phyloP scores from a whole-genome alignment of 2,888 invertebrate genomes.

The Pocota personata region DNA sequence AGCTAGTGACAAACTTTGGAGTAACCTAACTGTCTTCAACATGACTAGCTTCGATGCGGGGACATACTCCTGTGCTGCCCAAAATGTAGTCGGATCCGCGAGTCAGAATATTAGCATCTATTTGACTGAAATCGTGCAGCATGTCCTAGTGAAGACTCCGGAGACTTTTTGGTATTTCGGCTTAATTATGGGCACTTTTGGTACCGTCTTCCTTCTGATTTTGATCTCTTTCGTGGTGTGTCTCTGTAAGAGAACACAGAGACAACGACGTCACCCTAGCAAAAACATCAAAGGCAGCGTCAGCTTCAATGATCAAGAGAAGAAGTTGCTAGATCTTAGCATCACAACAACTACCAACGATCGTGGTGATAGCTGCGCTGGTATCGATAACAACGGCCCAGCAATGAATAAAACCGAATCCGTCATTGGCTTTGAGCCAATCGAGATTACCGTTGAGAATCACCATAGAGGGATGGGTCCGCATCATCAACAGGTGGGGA shows the following conservation, averaged over 20 bases:
- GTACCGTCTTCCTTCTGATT: conserved; percentile 86
- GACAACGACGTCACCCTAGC: conserved; percentile 84
- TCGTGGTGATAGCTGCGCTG: conserved; percentile 86
- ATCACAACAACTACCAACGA: conserved; percentile 88
- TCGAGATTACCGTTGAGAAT: conserved; percentile 86
- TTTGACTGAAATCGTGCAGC: conserved; percentile 86
- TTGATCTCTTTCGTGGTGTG: conserved; percentile 86
- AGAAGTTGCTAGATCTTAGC: conserved; percentile 92
- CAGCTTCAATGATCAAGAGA: conserved; percentile 94
- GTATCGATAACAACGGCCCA: conserved; percentile 86
- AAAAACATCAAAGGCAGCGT: conserved; percentile 90
- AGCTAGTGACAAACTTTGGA: conserved; percentile 85
- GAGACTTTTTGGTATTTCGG: conserved; percentile 91
- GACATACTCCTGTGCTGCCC: conserved; percentile 89
- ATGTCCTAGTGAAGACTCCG: conserved; percentile 85
- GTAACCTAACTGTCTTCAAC: conserved; percentile 92
- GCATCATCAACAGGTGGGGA: conserved; percentile 75
- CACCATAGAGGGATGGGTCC: conserved; percentile 77
- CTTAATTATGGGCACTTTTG: conserved; percentile 88
- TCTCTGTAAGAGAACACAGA: conserved; percentile 83
- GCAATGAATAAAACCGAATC: conserved; percentile 83
- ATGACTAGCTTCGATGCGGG: conserved; percentile 92
- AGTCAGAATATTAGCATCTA: conserved; percentile 85
- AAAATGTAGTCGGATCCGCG: conserved; percentile 82
- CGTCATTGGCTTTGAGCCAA: conserved; percentile 85